Conservation (phyloP, 1,140 invertebrate genomes). For the Drosophila tani region DNA sequence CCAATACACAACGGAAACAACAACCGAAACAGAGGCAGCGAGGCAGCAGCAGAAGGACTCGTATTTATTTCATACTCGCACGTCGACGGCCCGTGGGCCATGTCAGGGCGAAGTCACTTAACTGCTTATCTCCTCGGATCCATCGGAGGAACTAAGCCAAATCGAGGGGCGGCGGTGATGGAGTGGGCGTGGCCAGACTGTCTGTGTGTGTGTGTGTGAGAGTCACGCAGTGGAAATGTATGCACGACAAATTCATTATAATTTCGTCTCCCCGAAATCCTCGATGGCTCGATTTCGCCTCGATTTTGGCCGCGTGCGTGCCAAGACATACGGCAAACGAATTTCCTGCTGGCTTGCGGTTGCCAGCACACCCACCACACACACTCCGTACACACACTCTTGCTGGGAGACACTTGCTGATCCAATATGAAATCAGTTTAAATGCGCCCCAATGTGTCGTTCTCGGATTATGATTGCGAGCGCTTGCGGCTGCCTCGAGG, state of each 20-base stretch:
- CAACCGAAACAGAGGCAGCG: slow-evolving; percentile 21
- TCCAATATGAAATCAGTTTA: slow-evolving; percentile 78
- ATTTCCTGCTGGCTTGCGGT: slow-evolving; percentile 51
- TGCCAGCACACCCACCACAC: background rate
- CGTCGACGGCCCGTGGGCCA: slow-evolving; percentile 45
- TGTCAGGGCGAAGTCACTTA: slow-evolving; percentile 70
- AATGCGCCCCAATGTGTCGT: slow-evolving; percentile 81
- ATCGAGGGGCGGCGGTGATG: slow-evolving; percentile 41
- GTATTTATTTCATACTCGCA: slow-evolving; percentile 59
- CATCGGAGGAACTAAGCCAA: slow-evolving; percentile 68
- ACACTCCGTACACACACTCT: background rate
- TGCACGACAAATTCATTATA: slow-evolving; percentile 81
- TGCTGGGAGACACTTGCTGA: slow-evolving; percentile 32
- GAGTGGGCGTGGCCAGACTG: slow-evolving; percentile 29
- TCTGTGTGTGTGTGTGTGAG: slow-evolving; percentile 17
- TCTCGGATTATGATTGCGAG: slow-evolving; percentile 72
- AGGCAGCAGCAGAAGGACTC: slow-evolving; percentile 28
- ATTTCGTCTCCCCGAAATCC: slow-evolving; percentile 51
- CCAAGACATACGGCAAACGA: slow-evolving; percentile 64
- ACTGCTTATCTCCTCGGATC: slow-evolving; percentile 67
- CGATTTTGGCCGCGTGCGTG: slow-evolving; percentile 66
- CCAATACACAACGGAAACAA: slow-evolving; percentile 49
- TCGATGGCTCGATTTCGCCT: slow-evolving; percentile 50
- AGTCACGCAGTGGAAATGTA: slow-evolving; percentile 54
- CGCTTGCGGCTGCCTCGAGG: slow-evolving; percentile 40